These are phyloP conservation scores for Melanostoma mellinum DNA, from an alignment of 2,888 invertebrate genomes.

Conservation along the genomic window DNA sequence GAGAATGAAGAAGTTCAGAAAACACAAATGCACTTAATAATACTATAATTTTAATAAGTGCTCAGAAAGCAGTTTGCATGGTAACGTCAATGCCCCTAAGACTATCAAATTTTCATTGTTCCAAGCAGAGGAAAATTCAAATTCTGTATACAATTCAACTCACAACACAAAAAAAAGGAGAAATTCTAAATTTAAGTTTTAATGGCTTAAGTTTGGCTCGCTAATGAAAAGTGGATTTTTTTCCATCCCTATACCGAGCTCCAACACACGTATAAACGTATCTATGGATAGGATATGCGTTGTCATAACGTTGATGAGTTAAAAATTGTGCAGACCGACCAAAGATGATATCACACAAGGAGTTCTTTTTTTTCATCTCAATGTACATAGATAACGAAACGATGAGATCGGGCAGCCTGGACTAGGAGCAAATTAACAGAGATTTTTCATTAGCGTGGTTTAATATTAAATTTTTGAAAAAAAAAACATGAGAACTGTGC, in stretches of 20 bases:
- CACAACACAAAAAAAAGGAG: slow-evolving; percentile 23
- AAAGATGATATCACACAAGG: slow-evolving; percentile 31
- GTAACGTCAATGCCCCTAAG: slow-evolving; percentile 17
- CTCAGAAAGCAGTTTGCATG: slow-evolving; percentile 23
- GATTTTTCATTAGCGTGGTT: slow-evolving; percentile 63
- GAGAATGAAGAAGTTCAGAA: not conserved
- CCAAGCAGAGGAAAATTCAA: not conserved
- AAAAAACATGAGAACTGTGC: too few species aligned
- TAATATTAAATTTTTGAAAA: slow-evolving; percentile 55
- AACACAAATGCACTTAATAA: slow-evolving; percentile 44
- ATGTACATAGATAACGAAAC: slow-evolving; percentile 14
- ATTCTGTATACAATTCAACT: too few species aligned
- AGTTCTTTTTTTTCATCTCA: slow-evolving; percentile 7
- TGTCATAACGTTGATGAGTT: slow-evolving; percentile 26
- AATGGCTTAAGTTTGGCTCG: slow-evolving; percentile 57
- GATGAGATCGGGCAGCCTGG: slow-evolving; percentile 48
- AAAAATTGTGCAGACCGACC: slow-evolving; percentile 16
- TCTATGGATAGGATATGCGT: not conserved
- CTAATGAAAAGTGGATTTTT: slow-evolving; percentile 56
- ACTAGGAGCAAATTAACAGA: slow-evolving; percentile 58
- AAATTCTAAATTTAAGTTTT: slow-evolving; percentile 53
- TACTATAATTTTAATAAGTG: slow-evolving; percentile 46
- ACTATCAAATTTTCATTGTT: not conserved
- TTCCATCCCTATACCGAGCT: slow-evolving; percentile 3
- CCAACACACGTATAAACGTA: slow-evolving; percentile 12